Conservation (phyloP, 2,113 vertebrate genomes). For the Phyllopteryx taeniolatus region DNA sequence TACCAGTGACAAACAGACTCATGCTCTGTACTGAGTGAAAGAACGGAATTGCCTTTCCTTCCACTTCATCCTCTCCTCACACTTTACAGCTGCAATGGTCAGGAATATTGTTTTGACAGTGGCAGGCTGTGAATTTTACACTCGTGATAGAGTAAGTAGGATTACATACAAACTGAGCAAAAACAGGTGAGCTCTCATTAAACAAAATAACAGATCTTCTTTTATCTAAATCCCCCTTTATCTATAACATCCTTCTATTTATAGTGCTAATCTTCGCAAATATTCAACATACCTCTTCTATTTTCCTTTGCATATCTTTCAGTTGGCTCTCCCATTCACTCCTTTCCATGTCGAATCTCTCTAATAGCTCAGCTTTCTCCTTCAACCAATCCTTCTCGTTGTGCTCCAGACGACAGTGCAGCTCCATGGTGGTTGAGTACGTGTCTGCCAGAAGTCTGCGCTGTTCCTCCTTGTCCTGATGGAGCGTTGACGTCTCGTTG, state of each 20-base stretch:
- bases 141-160: background rate
- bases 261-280: background rate
- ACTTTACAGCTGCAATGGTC: conserved; percentile 39
- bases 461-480: conserved; percentile 74
- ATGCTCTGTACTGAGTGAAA: conserved; percentile 10
- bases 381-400: conserved; percentile 83
- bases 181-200: background rate
- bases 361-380: conserved; percentile 89
- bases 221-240: background rate
- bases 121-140: conserved; percentile 32
- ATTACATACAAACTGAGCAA: background rate
- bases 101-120: conserved; percentile 47
- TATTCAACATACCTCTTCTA: conserved; percentile 86
- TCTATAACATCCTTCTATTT: background rate
- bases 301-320: conserved; percentile 94
- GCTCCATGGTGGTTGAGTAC: conserved; percentile 80
- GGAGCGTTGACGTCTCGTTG: conserved; percentile 44
- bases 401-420: conserved; percentile 80
- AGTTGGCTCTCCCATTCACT: conserved; percentile 95
- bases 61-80: conserved; percentile 30
- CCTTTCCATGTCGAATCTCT: conserved; percentile 90
- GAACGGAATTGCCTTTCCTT: conserved; percentile 13
- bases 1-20: conserved; percentile 7
- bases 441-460: conserved; percentile 72
- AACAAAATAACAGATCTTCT: background rate